Percentiles rank a stretch among this genome's conserved stretches.
phyloP scores from a whole-genome alignment of 2,797 vertebrate species.

The Pipistrellus kuhlii region DNA sequence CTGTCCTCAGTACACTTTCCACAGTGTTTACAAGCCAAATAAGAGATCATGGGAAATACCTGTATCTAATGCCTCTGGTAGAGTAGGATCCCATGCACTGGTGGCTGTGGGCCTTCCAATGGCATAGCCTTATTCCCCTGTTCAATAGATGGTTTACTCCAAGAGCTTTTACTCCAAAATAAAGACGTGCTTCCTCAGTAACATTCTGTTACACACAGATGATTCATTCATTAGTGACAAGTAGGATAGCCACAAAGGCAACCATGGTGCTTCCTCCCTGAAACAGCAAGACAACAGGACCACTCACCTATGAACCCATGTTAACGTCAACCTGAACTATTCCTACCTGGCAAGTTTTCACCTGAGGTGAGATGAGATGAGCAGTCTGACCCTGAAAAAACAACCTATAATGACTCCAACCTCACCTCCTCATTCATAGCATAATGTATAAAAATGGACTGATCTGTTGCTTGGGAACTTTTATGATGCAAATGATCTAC shows the following conservation, averaged over 20 bases:
- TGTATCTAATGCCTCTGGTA: conserved; percentile 57
- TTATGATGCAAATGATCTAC: conserved; percentile 44
- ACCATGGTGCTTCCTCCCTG: not conserved
- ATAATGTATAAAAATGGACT: conserved; percentile 24
- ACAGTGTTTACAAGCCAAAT: conserved; percentile 11
- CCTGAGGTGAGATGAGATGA: not conserved
- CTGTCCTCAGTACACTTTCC: not conserved
- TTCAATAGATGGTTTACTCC: not conserved
- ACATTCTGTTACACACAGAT: not conserved
- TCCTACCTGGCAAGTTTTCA: conserved; percentile 3
- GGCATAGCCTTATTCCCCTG: not conserved
- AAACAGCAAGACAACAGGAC: not conserved
- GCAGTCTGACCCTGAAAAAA: conserved; percentile 1
- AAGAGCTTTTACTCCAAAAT: conserved; percentile 35
- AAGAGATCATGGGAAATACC: conserved; percentile 40
- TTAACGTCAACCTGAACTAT: not conserved
- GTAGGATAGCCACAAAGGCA: not conserved
- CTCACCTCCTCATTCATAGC: not conserved
- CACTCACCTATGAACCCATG: not conserved
- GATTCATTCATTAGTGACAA: conserved; percentile 13
- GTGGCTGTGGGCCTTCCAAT: not conserved
- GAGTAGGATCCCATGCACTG: not conserved
- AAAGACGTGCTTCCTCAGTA: not conserved
- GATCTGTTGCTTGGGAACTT: conserved; percentile 15
- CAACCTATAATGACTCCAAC: not conserved